Evolutionary conservation across 92 coral and sea anemone genomes (phyloP), one percentile per base, ranked within the genome.

Genomic region (Siderastrea radians): DNA sequence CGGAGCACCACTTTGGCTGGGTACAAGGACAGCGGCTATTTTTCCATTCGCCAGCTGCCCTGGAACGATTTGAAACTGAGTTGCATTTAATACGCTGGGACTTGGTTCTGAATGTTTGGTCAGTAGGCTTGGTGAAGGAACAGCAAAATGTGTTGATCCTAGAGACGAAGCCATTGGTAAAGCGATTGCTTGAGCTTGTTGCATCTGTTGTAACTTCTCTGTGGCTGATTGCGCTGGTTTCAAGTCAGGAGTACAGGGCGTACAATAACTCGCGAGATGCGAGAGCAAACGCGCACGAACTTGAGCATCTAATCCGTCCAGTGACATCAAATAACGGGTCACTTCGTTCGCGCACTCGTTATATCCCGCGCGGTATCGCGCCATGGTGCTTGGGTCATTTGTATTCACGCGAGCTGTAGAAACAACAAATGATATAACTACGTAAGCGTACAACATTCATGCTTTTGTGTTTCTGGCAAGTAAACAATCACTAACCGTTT

Each of bases 21-120:
- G 97, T 1, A 94, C 90, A 5, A 97, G 90, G 1, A 95, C 88
- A 10, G 99, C 97, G 6, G 99, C 96, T 76, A 95, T 72, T 79
- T 93, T 95, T 48, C 99, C 99, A 50, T 93, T 92, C 0, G 96
- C 90, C 61, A 95, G 68, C 38, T 95, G 93, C 12, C 95, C 96
- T 0, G 99, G 98, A 55, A 97, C 86, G 46, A 95, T 80, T 57
- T 93, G 99, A 77, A 92, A 89, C 48, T 88, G 98, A 1, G 94
- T 38, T 10, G 93, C 83, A 63, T 81, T 75, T 1, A 86, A 63
- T 19, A 86, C 16, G 15, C 63, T 47, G 8, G 90, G 72, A 67
- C 71, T 64, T 61, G 81, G 48, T 49, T 77, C 88, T 19, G 80
- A 5, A 48, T 65, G 46, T 67, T 85, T 90, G 19, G 77, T 50